phyloP scores from a whole-genome alignment of 2,113 vertebrate species.

The Halichoeres trimaculatus region DNA sequence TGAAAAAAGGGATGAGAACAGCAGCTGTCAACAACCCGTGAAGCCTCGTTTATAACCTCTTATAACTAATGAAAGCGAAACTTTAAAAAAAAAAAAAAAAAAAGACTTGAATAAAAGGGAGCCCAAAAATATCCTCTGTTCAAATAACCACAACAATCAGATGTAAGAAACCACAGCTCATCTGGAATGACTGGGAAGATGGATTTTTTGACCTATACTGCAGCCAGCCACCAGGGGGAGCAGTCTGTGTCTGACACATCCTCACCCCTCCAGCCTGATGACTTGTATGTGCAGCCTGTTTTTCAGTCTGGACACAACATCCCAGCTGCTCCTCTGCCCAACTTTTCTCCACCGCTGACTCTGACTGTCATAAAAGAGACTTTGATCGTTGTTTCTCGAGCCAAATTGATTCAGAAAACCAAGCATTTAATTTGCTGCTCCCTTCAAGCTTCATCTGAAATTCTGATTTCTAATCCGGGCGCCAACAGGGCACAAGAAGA shows the following conservation, averaged over 20 bases:
- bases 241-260: neutral
- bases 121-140: too few relatives aligned
- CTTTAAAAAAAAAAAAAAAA: too few relatives aligned
- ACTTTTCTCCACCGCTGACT: neutral
- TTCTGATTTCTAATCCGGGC: neutral
- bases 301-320: neutral
- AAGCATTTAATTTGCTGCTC: neutral
- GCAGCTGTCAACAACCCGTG: too few relatives aligned
- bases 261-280: neutral
- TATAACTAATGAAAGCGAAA: too few relatives aligned
- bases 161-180: too few relatives aligned
- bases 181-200: too few relatives aligned
- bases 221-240: too few relatives aligned
- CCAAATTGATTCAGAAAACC: constrained; percentile 2
- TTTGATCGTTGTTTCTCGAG: neutral
- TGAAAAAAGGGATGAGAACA: too few relatives aligned
- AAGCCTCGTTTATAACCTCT: too few relatives aligned
- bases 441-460: neutral
- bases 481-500: neutral
- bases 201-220: too few relatives aligned
- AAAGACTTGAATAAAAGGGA: too few relatives aligned
- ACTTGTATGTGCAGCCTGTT: neutral
- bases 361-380: neutral
- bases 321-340: neutral
- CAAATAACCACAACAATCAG: too few relatives aligned